Percentiles rank a stretch among this genome's conserved stretches.
Evolutionary conservation across 2,797 vertebrate species (phyloP).

Genomic region (Anniella stebbinsi): DNA sequence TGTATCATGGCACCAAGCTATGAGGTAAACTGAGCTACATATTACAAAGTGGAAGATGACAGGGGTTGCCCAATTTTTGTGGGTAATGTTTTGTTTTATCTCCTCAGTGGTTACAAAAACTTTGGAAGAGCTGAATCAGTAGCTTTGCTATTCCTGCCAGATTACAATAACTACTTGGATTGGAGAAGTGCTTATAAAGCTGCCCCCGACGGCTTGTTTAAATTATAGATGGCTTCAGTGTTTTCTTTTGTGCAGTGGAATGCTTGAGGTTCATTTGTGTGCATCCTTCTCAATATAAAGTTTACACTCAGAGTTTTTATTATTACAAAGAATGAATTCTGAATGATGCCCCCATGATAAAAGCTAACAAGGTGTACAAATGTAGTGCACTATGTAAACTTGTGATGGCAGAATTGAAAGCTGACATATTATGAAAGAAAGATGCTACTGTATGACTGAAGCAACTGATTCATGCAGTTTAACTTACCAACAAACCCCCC

Average conservation of each 20-base stretch:
- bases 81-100: background rate
- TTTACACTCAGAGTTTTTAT: slow-evolving; percentile 24
- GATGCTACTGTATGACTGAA: background rate
- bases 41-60: background rate
- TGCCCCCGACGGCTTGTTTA: slow-evolving; percentile 4
- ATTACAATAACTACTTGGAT: slow-evolving; percentile 11
- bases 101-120: background rate
- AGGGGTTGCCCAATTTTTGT: background rate
- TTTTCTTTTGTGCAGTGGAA: slow-evolving; percentile 11
- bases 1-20: background rate
- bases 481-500: slow-evolving; percentile 8
- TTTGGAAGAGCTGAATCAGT: slow-evolving; percentile 4
- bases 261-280: background rate
- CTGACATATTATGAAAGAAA: background rate
- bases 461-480: background rate
- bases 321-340: slow-evolving; percentile 5
- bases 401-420: background rate
- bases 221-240: slow-evolving; percentile 10
- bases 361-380: background rate
- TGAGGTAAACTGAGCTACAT: background rate
- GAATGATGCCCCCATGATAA: background rate
- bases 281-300: slow-evolving; percentile 12
- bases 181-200: background rate
- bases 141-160: background rate
- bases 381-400: background rate